A percentile compares a stretch with the other conserved stretches of the same genome.
Evolutionary conservation across 2,888 invertebrate genomes (phyloP).

Genomic region (Boloria euphrosyne): DNA sequence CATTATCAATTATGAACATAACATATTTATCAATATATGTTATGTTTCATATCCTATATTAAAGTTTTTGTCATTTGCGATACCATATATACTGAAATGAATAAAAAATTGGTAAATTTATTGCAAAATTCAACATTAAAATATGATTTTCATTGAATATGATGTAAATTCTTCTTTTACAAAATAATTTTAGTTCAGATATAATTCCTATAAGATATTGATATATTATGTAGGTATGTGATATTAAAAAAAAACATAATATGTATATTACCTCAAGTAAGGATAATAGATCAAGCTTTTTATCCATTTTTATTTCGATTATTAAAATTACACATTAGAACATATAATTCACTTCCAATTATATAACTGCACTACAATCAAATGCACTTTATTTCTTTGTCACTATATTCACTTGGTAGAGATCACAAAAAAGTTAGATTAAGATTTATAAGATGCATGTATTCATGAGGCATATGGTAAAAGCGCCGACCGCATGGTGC

Average conservation of each 20-base stretch:
- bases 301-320: conserved; percentile 64
- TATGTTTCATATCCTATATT: conserved; percentile 4
- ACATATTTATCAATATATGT: conserved; percentile 14
- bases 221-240: too few species aligned
- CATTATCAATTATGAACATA: background rate
- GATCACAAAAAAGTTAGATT: conserved; percentile 35
- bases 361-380: conserved; percentile 16
- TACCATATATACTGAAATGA: too few species aligned
- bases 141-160: too few species aligned
- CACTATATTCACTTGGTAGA: conserved; percentile 46
- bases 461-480: conserved; percentile 69
- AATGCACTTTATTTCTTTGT: conserved; percentile 21
- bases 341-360: conserved; percentile 52
- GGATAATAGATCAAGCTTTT: conserved; percentile 76
- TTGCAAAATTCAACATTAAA: too few species aligned
- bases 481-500: conserved; percentile 76
- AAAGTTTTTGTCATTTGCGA: background rate
- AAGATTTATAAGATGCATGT: conserved; percentile 45
- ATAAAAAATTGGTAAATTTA: too few species aligned
- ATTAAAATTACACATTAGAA: conserved; percentile 54
- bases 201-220: too few species aligned
- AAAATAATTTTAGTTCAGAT: too few species aligned
- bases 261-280: conserved; percentile 70
- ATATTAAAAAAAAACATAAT: background rate
- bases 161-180: too few species aligned